Evolutionary conservation across 2,797 vertebrate genomes (phyloP), one percentile per base, ranked within the genome.

Genomic region (Huso huso): DNA sequence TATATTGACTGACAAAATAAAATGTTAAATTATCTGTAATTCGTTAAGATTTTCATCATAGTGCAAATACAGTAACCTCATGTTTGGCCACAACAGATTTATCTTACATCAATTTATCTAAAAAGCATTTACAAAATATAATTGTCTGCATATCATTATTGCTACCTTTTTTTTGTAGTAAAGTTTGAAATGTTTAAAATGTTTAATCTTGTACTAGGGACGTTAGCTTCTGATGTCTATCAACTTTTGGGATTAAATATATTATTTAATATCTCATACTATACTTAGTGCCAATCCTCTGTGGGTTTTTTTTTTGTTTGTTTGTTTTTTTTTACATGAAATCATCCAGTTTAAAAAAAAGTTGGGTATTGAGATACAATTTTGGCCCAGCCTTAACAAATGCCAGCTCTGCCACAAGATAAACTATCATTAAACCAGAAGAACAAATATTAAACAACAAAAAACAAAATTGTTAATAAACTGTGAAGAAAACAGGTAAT

Each of bases 401-500:
- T 79, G 77, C 73, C 78, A 78, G 77, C 81, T 85, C 82, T 78
- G 82, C 61, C 63, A 75, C 77, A 83, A 83, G 79, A 78, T 75
- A 82, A 86, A 84, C 78, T 79, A 86, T 62, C 10, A 62, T 58
- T 53, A 71, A 61, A 64, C 76, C 81, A 74, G 81, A 62, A 62
- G 13, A 23, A 37, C 18, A 79, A 79, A 83, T 81, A 78, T 84
- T 84, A 86, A 87, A 84, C 83, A 84, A 78, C 82, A 79, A 87
- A 77, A 61, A 90, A 84, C 80, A 82, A 85, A 82, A 79, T 82
- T 78, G 79, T 84, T 78, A 83, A 82, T 77, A 78, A 84, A 86
- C 75, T 67, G 72, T 80, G 78, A 69, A 88, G 90, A 86, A 90
- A 91, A 87, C 79, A 77, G 89, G 82, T 87, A 87, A 91, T 89